Percentiles rank a stretch among this genome's conserved stretches.
phyloP scores from a whole-genome alignment of 2,888 invertebrate genomes.

The Embidobia sp. region DNA sequence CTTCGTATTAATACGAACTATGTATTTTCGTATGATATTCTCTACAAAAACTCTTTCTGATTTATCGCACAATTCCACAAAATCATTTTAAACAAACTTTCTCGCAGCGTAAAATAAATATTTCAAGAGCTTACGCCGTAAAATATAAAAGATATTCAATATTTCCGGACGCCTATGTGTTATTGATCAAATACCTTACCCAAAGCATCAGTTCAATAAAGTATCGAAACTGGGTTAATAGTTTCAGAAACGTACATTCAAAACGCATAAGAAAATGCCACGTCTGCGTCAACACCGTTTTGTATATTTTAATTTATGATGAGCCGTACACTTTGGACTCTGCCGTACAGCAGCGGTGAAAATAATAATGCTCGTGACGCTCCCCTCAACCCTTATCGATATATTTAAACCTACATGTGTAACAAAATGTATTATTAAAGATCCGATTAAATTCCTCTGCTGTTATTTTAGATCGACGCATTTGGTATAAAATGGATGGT shows the following conservation, averaged over 20 bases:
- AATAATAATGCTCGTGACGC: slow-evolving; percentile 9
- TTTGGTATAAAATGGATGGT: slow-evolving; percentile 55
- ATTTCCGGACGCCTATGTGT: neutral
- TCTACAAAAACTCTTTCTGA: too few species aligned
- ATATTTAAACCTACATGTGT: slow-evolving; percentile 42
- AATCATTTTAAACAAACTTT: too few species aligned
- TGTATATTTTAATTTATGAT: slow-evolving; percentile 59
- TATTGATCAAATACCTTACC: slow-evolving; percentile 46
- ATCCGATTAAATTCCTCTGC: slow-evolving; percentile 48
- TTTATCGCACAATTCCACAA: too few species aligned
- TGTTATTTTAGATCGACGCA: slow-evolving; percentile 48
- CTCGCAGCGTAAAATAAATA: slow-evolving; percentile 16
- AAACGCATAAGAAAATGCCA: slow-evolving; percentile 46
- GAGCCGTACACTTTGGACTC: slow-evolving; percentile 34
- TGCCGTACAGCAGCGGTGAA: slow-evolving; percentile 3
- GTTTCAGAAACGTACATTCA: slow-evolving; percentile 40
- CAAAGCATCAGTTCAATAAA: slow-evolving; percentile 37
- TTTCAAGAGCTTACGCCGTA: neutral
- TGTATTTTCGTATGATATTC: too few species aligned
- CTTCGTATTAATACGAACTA: too few species aligned
- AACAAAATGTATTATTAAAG: slow-evolving; percentile 46
- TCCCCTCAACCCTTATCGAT: slow-evolving; percentile 31
- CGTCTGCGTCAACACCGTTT: slow-evolving; percentile 11
- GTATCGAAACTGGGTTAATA: slow-evolving; percentile 39
- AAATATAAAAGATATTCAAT: slow-evolving; percentile 33